These are phyloP conservation scores for Tetramorium bicarinatum DNA, from an alignment of 2,888 invertebrate species.

Conservation along the genomic window DNA sequence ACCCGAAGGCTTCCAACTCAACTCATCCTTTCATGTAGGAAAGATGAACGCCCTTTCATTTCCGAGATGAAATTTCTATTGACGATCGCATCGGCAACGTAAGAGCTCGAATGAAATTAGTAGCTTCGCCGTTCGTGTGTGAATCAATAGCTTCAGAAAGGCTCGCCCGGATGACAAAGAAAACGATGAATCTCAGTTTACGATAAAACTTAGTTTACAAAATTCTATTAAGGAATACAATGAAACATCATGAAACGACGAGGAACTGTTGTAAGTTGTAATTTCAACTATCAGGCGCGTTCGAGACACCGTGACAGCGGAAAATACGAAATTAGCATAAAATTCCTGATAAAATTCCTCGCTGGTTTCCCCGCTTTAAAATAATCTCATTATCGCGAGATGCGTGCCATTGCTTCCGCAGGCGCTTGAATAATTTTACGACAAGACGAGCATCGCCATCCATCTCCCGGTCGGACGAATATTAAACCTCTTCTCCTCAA, in stretches of 20 bases:
- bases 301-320: neutral
- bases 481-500: slow-evolving; percentile 30
- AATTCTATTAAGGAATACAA: neutral
- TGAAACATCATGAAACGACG: neutral
- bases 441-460: slow-evolving; percentile 4
- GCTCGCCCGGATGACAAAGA: neutral
- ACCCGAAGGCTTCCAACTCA: slow-evolving; percentile 21
- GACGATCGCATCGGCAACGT: slow-evolving; percentile 12
- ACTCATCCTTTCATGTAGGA: slow-evolving; percentile 34
- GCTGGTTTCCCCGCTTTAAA: neutral
- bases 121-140: neutral
- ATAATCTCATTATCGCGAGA: slow-evolving; percentile 30
- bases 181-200: neutral
- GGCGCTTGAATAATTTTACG: slow-evolving; percentile 27
- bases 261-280: slow-evolving; percentile 12
- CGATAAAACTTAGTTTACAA: neutral
- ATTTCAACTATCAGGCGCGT: neutral
- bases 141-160: neutral
- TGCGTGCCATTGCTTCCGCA: neutral
- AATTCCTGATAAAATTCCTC: slow-evolving; percentile 7
- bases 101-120: slow-evolving; percentile 41
- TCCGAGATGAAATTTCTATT: slow-evolving; percentile 53
- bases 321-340: neutral
- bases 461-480: slow-evolving; percentile 34
- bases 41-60: slow-evolving; percentile 33